These are phyloP conservation scores for Catharus ustulatus DNA, from an alignment of 2,797 vertebrate species.

Conservation along the genomic window DNA sequence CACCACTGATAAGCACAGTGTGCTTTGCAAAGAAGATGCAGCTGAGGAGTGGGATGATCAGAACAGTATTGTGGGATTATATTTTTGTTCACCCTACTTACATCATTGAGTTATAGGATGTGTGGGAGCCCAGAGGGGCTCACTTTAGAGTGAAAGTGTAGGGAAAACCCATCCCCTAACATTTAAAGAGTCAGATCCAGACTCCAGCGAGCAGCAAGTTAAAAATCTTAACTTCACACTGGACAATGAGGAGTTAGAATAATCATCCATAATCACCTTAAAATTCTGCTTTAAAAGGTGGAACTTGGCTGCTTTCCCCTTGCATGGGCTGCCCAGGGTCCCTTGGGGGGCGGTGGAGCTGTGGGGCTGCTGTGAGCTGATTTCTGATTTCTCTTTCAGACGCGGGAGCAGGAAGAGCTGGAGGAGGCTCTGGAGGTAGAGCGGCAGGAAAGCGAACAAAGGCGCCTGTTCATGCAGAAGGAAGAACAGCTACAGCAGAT, in stretches of 20 bases:
- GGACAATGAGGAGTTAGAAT: background rate
- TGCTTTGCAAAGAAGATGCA: background rate
- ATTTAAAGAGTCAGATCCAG: background rate
- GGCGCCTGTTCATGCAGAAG: conserved; percentile 86
- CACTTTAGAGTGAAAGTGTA: background rate
- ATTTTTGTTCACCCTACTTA: background rate
- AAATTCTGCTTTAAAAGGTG: background rate
- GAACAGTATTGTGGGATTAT: background rate
- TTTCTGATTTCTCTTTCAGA: conserved; percentile 76
- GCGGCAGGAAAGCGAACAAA: conserved; percentile 87
- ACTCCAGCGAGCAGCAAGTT: background rate
- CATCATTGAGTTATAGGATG: background rate
- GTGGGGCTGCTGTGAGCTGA: background rate
- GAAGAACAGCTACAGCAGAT: conserved; percentile 93
- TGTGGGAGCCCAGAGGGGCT: background rate
- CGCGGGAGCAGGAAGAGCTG: conserved; percentile 93
- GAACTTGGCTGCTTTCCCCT: background rate
- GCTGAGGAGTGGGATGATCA: background rate
- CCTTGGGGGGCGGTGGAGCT: background rate
- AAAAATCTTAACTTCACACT: background rate
- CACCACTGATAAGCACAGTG: background rate
- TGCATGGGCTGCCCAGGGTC: background rate
- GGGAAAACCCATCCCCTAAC: background rate
- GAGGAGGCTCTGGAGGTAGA: conserved; percentile 92
- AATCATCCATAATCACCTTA: background rate